A percentile compares a stretch with the other conserved stretches of the same genome.
phyloP scores from a whole-genome alignment of 1,140 invertebrate species.

The Tetragnatha versicolor region DNA sequence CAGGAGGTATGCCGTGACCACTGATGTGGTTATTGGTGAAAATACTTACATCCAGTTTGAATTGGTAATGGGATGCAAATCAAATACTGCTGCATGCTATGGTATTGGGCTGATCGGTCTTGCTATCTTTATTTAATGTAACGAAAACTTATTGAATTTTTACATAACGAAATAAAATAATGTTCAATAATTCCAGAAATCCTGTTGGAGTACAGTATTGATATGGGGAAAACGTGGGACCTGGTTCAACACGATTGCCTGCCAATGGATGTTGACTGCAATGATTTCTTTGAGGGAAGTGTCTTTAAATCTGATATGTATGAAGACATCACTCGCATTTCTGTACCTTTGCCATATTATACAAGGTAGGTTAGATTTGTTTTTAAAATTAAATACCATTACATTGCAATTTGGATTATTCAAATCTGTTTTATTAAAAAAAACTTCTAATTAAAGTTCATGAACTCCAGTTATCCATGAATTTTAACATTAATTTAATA shows the following conservation, averaged over 20 bases:
- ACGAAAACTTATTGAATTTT: no score
- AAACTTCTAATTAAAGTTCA: no score
- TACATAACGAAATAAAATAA: no score
- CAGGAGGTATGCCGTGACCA: conserved; percentile 65
- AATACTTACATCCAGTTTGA: conserved; percentile 64
- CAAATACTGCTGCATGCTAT: conserved; percentile 61
- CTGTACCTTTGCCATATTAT: conserved; percentile 62
- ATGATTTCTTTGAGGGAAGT: conserved; percentile 64
- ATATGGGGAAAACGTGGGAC: conserved; percentile 65
- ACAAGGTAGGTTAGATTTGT: no score
- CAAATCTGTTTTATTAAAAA: no score
- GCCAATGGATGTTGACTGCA: conserved; percentile 64
- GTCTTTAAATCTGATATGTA: conserved; percentile 62
- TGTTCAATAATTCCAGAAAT: conserved; percentile 57
- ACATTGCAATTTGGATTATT: no score
- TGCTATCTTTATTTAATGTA: no score
- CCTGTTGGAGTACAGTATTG: conserved; percentile 64
- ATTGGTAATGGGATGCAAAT: conserved; percentile 63
- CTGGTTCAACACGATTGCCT: conserved; percentile 64
- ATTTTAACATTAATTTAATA: no score
- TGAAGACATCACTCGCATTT: conserved; percentile 64
- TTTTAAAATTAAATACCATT: no score
- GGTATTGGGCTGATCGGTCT: no score
- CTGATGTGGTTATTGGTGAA: conserved; percentile 63
- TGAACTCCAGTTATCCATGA: no score